Conservation (phyloP, 1,140 invertebrate species). For the Pogonognathellus flavescens region DNA sequence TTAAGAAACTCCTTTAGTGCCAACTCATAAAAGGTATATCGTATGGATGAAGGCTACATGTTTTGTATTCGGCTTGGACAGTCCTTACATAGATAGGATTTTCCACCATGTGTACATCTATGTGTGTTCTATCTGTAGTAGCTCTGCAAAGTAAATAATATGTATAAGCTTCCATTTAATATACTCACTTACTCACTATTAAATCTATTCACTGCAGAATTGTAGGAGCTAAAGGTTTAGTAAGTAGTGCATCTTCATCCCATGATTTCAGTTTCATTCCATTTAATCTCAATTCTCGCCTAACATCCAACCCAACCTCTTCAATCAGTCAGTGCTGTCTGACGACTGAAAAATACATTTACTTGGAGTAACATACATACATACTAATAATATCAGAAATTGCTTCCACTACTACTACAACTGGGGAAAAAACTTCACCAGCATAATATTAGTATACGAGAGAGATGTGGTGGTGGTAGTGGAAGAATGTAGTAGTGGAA, state of each 20-base stretch:
- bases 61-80: no score
- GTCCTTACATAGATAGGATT: not conserved
- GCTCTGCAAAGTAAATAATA: not conserved
- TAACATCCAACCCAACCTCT: constrained; percentile 1
- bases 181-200: not conserved
- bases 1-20: no score
- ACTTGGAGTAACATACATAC: not conserved
- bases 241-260: not conserved
- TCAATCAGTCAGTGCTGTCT: not conserved
- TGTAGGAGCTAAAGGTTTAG: no score
- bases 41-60: no score
- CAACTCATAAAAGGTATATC: no score
- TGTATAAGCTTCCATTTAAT: no score
- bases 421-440: no score
- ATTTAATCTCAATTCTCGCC: constrained; percentile 4
- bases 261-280: not conserved
- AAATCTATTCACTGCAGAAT: not conserved
- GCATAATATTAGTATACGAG: no score
- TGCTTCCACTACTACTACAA: not conserved
- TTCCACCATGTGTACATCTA: not conserved
- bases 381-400: not conserved
- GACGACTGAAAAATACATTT: not conserved
- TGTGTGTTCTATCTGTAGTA: not conserved
- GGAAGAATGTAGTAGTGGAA: no score
- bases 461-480: no score